A percentile compares a stretch with the other conserved stretches of the same genome.
Conservation (phyloP, 2,113 vertebrate genomes). For the Mormoops blainvillei region DNA sequence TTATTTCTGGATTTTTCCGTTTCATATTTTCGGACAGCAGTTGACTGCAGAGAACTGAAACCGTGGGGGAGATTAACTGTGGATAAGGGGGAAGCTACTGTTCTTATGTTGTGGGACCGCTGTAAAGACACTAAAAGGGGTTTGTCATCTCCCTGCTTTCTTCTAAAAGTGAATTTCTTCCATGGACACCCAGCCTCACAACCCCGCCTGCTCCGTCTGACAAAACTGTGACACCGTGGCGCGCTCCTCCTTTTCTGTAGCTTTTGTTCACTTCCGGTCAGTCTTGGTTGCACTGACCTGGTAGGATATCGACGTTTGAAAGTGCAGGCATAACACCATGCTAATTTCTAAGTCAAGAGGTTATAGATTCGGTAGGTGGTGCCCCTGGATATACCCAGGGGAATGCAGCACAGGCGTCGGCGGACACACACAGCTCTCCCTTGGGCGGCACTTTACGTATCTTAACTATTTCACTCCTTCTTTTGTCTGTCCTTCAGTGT, state of each 20-base stretch:
- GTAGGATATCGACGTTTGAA: not conserved
- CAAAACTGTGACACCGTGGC: not conserved
- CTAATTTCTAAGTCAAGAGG: not conserved
- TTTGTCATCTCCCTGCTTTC: not conserved
- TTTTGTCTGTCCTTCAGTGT: not conserved
- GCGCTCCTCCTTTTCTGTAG: not conserved
- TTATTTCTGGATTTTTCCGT: not conserved
- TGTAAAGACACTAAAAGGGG: not conserved
- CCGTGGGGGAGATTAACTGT: rapidly evolving
- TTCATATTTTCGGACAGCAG: not conserved
- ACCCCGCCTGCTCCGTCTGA: not conserved
- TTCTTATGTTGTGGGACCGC: not conserved
- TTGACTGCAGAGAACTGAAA: not conserved
- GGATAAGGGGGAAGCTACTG: not conserved
- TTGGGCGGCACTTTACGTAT: not conserved
- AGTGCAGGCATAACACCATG: not conserved
- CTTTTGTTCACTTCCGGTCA: not conserved
- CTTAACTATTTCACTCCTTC: not conserved
- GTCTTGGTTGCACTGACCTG: not conserved
- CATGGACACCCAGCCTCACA: not conserved
- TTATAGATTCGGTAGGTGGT: not conserved
- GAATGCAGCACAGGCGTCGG: not conserved
- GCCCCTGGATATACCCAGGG: rapidly evolving
- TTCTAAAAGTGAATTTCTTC: not conserved
- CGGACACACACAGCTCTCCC: not conserved